Base-by-base conservation (phyloP, 35 echinoderm and acorn worm species). In the Apostichopus japonicus region DNA sequence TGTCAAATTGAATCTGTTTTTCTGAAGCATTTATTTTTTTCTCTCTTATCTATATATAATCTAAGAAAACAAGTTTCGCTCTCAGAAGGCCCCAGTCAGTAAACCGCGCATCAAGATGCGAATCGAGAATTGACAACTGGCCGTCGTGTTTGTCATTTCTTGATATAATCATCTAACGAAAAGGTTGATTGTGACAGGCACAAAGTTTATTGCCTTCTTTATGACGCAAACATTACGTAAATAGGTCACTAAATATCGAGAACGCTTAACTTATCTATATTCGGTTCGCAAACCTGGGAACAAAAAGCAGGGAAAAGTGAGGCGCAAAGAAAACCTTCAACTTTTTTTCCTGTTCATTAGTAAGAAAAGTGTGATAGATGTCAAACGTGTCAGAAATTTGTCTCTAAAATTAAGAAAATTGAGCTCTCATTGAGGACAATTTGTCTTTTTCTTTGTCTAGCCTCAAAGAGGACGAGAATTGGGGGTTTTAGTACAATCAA, bases 221-320 rank as follows among this genome's bases (percentile, higher is more conserved):
- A 84, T 84, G 81, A 84, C 81, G 81, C 81, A 84, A 84, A 57
- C 81, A 84, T 84, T 84, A 84, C 81, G 81, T 84, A 84, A 84
- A 84, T 84, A 84, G 81, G 81, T 84, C 81, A 84, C 54, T 58
- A 58, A 84, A 84, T 58, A 84, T 84, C 81, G 81, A 58, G 54
- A 84, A 57, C 56, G 81, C 56, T 84, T 57, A 57, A 84, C 21
- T 58, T 84, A 58, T 75, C 81, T 84, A 17, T 84, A 13, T 84
- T 84, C 54, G 81, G 10, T 84, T 55, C 55, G 81, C 81, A 11
- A 84, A 84, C 9, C 27, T 83, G 79, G 11, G 14, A 83, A 23
- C 5, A 79, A 83, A 54, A 54, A 16, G 5, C 16, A 14, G 27
- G 54, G 13, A 83, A 83, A 83, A 83, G 55, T 83, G 17, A 83